Percentiles rank a stretch among this genome's conserved stretches.
Evolutionary conservation across 2,797 vertebrate species (phyloP).

Genomic region (Argyrosomus regius): DNA sequence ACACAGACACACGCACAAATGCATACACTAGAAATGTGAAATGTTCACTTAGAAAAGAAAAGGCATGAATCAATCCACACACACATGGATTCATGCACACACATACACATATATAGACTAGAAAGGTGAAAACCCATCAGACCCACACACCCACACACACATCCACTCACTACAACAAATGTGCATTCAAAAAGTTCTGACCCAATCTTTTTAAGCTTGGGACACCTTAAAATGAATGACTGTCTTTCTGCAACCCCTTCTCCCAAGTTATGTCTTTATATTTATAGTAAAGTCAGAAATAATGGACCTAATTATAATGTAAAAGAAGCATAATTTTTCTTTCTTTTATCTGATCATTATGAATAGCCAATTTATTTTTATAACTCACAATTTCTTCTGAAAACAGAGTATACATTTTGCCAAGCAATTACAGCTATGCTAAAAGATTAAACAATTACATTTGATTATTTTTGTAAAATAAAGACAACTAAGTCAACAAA

Average conservation of each 20-base stretch:
- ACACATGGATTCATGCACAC: background rate
- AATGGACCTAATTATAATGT: background rate
- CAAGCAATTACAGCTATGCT: background rate
- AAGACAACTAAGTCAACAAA: background rate
- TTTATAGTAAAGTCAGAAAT: background rate
- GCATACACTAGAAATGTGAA: conserved; percentile 42
- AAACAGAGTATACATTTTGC: background rate
- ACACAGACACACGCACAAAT: conserved; percentile 32
- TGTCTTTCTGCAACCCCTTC: background rate
- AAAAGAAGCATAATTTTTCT: background rate
- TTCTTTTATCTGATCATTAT: background rate
- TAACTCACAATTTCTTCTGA: background rate
- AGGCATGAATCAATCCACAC: conserved; percentile 24
- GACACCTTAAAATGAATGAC: conserved; percentile 4
- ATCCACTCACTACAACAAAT: background rate
- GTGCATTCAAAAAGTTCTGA: background rate
- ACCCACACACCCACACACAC: background rate
- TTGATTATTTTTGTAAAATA: background rate
- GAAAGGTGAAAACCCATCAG: background rate
- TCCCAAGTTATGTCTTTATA: background rate
- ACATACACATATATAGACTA: background rate
- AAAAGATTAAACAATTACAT: background rate
- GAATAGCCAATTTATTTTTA: background rate
- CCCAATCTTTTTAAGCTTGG: conserved; percentile 4
- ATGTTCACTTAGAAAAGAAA: conserved; percentile 46